phyloP scores from a whole-genome alignment of 2,888 invertebrate genomes.

The Leucoptera coffeella region DNA sequence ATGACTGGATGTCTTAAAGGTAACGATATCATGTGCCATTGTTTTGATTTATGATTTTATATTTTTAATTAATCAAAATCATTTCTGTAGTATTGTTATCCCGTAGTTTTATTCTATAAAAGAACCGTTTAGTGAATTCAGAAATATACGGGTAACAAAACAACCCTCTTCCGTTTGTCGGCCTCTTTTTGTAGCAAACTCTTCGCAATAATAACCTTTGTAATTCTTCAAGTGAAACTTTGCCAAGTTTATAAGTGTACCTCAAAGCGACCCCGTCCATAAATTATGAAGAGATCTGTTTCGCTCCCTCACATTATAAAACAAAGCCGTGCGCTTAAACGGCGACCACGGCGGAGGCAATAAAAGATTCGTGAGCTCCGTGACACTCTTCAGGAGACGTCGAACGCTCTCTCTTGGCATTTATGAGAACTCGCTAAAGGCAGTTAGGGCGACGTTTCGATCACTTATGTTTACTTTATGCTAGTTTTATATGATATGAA shows the following conservation, averaged over 20 bases:
- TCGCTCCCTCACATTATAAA: conserved; percentile 7
- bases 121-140: no score
- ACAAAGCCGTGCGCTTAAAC: no score
- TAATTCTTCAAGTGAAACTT: conserved; percentile 25
- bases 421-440: conserved; percentile 2
- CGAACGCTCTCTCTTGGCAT: conserved; percentile 1
- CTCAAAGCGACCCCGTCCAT: conserved; percentile 17
- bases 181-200: conserved; percentile 16
- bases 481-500: no score
- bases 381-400: not conserved
- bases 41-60: no score
- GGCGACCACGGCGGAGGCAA: not conserved
- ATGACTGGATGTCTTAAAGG: no score
- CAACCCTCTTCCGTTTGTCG: conserved; percentile 14
- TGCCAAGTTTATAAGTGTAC: conserved; percentile 17
- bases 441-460: no score
- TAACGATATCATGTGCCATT: no score
- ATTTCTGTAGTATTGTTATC: no score
- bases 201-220: conserved; percentile 27
- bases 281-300: conserved; percentile 15
- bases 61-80: no score
- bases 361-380: not conserved
- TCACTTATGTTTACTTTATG: no score
- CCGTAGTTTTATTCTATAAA: no score
- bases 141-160: no score